A percentile compares a stretch with the other conserved stretches of the same genome.
Evolutionary conservation across 2,113 vertebrate species (phyloP).

Genomic region (Peromyscus leucopus): DNA sequence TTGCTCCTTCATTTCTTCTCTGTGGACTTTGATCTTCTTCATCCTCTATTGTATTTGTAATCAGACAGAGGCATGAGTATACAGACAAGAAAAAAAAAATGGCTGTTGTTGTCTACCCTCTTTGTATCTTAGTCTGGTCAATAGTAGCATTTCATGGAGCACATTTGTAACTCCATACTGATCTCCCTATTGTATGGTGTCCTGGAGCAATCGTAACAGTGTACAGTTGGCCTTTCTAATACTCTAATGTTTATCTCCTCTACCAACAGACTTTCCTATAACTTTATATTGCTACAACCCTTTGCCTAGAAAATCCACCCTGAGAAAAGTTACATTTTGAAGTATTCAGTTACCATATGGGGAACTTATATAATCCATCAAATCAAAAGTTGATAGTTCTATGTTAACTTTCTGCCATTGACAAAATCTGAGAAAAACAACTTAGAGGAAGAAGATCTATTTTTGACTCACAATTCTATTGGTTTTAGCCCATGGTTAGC

Average conservation of each 20-base stretch:
- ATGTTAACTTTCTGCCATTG: not conserved
- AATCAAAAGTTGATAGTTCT: not conserved
- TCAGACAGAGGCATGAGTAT: not conserved
- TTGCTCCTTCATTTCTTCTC: not conserved
- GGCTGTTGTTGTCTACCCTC: not conserved
- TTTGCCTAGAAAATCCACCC: not conserved
- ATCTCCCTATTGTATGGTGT: not conserved
- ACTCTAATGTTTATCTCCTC: not conserved
- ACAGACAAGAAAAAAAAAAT: not conserved
- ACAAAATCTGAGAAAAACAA: not conserved
- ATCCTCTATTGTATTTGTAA: not conserved
- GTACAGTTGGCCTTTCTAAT: too few relatives aligned
- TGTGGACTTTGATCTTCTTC: not conserved
- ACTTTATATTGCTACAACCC: not conserved
- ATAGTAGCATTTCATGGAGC: not conserved
- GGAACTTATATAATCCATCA: not conserved
- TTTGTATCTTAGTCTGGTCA: not conserved
- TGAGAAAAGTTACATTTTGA: not conserved
- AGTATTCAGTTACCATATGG: not conserved
- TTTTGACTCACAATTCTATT: not conserved
- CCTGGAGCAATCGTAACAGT: not conserved
- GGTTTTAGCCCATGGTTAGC: not conserved
- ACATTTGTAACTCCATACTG: rapidly evolving
- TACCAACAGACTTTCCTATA: not conserved
- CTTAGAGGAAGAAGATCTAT: not conserved